phyloP scores from a whole-genome alignment of 2,888 invertebrate genomes.

The Mesodorylaimus sp. region DNA sequence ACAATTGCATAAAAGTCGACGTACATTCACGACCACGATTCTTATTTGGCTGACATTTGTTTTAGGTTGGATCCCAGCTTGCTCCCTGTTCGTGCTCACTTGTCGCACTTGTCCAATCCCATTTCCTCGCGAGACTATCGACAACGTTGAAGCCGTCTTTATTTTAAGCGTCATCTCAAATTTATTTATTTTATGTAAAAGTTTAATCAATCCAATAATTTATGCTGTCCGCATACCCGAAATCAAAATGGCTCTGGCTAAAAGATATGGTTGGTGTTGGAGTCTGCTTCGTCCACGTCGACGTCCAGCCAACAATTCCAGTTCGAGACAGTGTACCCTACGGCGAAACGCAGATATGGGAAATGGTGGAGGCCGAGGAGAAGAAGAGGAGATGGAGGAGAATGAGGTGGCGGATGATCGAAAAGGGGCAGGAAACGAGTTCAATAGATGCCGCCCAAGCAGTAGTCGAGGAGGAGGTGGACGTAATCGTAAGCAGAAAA shows the following conservation, averaged over 20 bases:
- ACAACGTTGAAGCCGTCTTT: background rate
- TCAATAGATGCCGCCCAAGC: too few relatives aligned
- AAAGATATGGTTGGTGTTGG: too few relatives aligned
- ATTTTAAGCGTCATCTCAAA: slow-evolving; percentile 30
- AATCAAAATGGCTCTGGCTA: slow-evolving; percentile 28
- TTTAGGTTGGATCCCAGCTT: slow-evolving; percentile 46
- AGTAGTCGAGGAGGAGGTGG: too few relatives aligned
- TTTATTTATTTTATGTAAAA: slow-evolving; percentile 44
- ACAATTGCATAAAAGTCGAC: slow-evolving; percentile 13
- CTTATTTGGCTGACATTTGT: slow-evolving; percentile 44
- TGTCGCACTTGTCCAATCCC: slow-evolving; percentile 38
- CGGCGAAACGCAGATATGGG: too few relatives aligned
- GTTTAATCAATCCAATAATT: slow-evolving; percentile 46
- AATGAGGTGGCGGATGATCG: too few relatives aligned
- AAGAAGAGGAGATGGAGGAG: too few relatives aligned
- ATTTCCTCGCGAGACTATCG: background rate
- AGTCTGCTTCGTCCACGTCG: too few relatives aligned
- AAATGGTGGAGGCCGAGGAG: too few relatives aligned
- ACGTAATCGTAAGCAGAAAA: too few relatives aligned
- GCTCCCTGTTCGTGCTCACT: slow-evolving; percentile 41
- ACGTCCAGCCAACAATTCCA: too few relatives aligned
- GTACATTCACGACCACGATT: slow-evolving; percentile 41
- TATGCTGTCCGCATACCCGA: slow-evolving; percentile 47
- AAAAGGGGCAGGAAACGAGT: too few relatives aligned
- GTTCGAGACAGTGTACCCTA: too few relatives aligned